Conservation (phyloP, 2,888 invertebrate species). For the Eubasilissa splendida region DNA sequence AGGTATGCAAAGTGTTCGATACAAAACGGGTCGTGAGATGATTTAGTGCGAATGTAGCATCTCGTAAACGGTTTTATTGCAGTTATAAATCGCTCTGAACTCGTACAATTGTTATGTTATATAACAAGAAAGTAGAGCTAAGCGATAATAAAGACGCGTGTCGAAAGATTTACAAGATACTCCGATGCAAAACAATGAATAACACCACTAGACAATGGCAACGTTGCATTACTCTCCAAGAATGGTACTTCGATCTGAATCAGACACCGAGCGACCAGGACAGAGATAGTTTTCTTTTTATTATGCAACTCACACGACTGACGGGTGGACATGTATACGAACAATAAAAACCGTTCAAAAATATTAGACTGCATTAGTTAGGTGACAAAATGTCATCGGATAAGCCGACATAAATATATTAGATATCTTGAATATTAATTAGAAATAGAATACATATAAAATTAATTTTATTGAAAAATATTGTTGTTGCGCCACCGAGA, state of each 20-base stretch:
- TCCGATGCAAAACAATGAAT: neutral
- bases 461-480: too few relatives aligned
- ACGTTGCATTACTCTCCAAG: neutral
- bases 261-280: neutral
- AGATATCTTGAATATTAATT: too few relatives aligned
- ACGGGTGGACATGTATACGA: too few relatives aligned
- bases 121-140: slow-evolving; percentile 27
- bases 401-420: neutral
- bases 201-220: neutral
- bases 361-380: neutral
- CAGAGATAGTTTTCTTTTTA: slow-evolving; percentile 15
- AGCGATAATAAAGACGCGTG: slow-evolving; percentile 21
- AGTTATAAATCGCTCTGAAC: slow-evolving; percentile 7
- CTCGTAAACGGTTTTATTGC: neutral
- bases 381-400: neutral
- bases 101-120: slow-evolving; percentile 24
- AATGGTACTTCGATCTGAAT: neutral
- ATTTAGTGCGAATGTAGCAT: neutral
- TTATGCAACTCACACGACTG: neutral
- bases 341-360: too few relatives aligned
- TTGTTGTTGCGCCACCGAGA: too few relatives aligned
- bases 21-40: slow-evolving; percentile 18
- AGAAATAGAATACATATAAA: too few relatives aligned
- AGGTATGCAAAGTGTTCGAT: neutral
- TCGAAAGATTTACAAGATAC: slow-evolving; percentile 19